Percentiles rank a stretch among this genome's conserved stretches.
These are phyloP conservation scores for Mythimna albipuncta DNA, from an alignment of 2,888 invertebrate species.

Conservation along the genomic window DNA sequence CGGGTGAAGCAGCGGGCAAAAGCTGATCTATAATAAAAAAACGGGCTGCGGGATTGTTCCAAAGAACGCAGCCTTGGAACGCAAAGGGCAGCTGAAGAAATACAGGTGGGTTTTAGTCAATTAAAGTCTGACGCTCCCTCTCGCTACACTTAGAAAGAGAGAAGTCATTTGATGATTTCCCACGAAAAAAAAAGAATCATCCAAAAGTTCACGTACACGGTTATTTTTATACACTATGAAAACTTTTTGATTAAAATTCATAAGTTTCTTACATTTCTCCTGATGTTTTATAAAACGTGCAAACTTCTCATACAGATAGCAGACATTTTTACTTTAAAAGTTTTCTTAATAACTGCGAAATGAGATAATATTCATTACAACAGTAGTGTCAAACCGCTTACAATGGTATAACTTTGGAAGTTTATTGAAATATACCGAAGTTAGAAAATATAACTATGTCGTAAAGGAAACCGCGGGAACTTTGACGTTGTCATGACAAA, in stretches of 20 bases:
- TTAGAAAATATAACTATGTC: conserved; percentile 42
- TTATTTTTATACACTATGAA: conserved; percentile 4
- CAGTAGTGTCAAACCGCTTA: conserved; percentile 43
- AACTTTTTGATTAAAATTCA: conserved; percentile 46
- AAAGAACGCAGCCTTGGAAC: too few species aligned
- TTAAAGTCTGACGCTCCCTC: too few species aligned
- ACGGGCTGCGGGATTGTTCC: too few species aligned
- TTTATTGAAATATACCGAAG: conserved; percentile 53
- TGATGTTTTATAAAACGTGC: conserved; percentile 19
- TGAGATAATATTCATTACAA: conserved; percentile 44
- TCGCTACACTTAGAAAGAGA: too few species aligned
- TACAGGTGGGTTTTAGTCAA: too few species aligned
- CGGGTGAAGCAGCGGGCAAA: too few species aligned
- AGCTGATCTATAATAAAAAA: too few species aligned
- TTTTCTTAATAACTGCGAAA: conserved; percentile 36
- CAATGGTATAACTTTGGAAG: conserved; percentile 45
- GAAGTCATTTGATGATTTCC: too few species aligned
- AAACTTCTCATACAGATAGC: conserved; percentile 36
- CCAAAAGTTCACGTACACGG: background rate
- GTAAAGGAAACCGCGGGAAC: conserved; percentile 51
- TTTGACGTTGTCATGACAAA: conserved; percentile 39
- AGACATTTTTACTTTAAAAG: conserved; percentile 24
- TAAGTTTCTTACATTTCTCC: conserved; percentile 23
- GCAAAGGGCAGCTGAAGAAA: too few species aligned
- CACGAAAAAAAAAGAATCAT: background rate